Evolutionary conservation across 2,888 invertebrate species (phyloP), one percentile per base, ranked within the genome.

Genomic region (Tenthredo notha): DNA sequence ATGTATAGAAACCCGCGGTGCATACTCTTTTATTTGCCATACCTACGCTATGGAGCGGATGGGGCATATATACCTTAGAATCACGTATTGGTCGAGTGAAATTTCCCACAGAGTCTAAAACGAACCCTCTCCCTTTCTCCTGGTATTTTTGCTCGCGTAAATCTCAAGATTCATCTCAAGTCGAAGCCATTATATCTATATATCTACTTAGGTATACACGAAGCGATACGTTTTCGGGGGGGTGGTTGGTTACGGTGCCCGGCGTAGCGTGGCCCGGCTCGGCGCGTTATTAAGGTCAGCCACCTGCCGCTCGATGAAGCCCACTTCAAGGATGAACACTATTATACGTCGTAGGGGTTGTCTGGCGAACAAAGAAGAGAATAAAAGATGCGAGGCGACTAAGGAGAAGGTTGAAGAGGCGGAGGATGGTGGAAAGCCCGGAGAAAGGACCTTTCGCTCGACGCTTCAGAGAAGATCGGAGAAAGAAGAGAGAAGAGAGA

Each of bases 221-320:
- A 29, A 61, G 80, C 80, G 80, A 80, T 80, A 67, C 83, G 70
- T 70, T 83, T 58, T 65, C 37, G 54, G 25, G 15, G 83, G 67
- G 80, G 67, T 47, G 83, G 70, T 61, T 61, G 80, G 80, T 80
- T 80, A 61, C 61, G 33, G 58, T 78, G 58, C 78, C 18, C 75
- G 43, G 40, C 25, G 80, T 87, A 87, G 88, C 88, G 90, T 90
- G 90, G 88, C 89, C 88, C 87, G 87, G 88, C 88, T 90, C 88
- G 87, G 88, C 88, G 90, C 90, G 90, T 92, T 92, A 92, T 92
- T 92, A 92, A 92, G 92, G 92, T 92, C 92, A 93, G 92, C 93
- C 93, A 93, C 93, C 93, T 93, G 93, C 93, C 92, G 93, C 91
- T 92, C 92, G 91, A 92, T 92, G 91, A 90, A 92, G 91, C 92